These are phyloP conservation scores for Gari tellinella DNA, from an alignment of 2,888 invertebrate species.

Conservation along the genomic window DNA sequence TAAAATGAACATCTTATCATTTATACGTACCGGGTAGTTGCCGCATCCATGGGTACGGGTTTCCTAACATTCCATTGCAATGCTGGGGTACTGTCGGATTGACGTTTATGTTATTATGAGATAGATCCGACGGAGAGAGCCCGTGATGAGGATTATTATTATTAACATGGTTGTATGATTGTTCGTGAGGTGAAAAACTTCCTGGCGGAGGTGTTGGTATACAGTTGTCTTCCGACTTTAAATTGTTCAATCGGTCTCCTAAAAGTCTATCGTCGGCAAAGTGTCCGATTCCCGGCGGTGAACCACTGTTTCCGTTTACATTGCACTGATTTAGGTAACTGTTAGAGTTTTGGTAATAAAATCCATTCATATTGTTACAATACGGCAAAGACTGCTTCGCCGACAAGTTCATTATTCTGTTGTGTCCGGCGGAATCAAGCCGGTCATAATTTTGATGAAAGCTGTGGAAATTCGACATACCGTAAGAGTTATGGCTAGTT, in stretches of 20 bases:
- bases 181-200: constrained; percentile 61
- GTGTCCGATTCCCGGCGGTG: constrained; percentile 32
- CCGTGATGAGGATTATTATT: constrained; percentile 50
- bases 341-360: constrained; percentile 53
- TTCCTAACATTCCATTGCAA: constrained; percentile 57
- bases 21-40: constrained; percentile 52
- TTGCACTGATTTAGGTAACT: constrained; percentile 56
- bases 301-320: constrained; percentile 38
- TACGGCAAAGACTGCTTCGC: constrained; percentile 54
- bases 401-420: constrained; percentile 61
- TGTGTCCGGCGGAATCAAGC: constrained; percentile 50
- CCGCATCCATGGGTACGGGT: constrained; percentile 62
- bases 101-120: constrained; percentile 52
- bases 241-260: constrained; percentile 59
- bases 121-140: constrained; percentile 55
- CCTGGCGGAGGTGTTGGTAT: constrained; percentile 68
- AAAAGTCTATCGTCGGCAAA: constrained; percentile 42
- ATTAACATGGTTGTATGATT: constrained; percentile 55
- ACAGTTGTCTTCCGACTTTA: constrained; percentile 67
- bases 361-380: constrained; percentile 47
- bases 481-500: constrained; percentile 54
- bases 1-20: too few relatives aligned
- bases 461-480: constrained; percentile 61
- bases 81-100: constrained; percentile 52
- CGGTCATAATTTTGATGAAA: constrained; percentile 64